Conservation (phyloP, 2,113 vertebrate genomes). For the Chloroceryle aenea region DNA sequence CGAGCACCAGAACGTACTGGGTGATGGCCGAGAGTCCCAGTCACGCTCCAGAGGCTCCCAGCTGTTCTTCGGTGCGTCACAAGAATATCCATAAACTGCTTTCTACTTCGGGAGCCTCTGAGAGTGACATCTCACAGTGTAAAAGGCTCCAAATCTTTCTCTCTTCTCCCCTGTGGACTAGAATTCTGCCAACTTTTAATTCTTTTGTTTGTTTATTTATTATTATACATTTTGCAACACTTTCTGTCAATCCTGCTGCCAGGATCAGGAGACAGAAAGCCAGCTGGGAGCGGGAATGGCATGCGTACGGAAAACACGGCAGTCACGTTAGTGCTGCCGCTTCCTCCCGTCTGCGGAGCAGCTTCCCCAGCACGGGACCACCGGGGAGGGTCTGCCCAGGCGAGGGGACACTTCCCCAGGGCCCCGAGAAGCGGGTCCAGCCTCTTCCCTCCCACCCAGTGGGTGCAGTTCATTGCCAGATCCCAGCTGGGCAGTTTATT, state of each 20-base stretch:
- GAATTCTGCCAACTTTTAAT: not conserved
- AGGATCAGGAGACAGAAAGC: not conserved
- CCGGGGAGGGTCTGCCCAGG: no score
- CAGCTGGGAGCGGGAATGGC: not conserved
- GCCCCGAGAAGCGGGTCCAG: not conserved
- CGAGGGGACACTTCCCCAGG: not conserved
- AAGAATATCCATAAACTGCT: no score
- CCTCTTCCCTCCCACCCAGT: not conserved
- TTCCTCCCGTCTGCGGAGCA: not conserved
- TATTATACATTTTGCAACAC: not conserved
- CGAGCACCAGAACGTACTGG: rapidly evolving
- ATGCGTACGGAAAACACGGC: not conserved
- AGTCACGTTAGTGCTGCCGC: not conserved
- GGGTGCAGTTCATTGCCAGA: not conserved
- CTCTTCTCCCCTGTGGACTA: not conserved
- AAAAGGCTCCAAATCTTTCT: not conserved
- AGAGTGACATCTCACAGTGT: no score
- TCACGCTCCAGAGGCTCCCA: not conserved
- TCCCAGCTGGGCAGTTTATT: not conserved
- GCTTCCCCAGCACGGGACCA: not conserved
- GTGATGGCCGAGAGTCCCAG: not conserved
- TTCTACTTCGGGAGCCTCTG: not conserved
- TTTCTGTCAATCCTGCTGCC: not conserved
- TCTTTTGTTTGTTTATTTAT: not conserved
- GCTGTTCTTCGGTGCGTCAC: not conserved